Base-by-base conservation (phyloP, 1,140 invertebrate species). In the Sweltsa coloradensis region DNA sequence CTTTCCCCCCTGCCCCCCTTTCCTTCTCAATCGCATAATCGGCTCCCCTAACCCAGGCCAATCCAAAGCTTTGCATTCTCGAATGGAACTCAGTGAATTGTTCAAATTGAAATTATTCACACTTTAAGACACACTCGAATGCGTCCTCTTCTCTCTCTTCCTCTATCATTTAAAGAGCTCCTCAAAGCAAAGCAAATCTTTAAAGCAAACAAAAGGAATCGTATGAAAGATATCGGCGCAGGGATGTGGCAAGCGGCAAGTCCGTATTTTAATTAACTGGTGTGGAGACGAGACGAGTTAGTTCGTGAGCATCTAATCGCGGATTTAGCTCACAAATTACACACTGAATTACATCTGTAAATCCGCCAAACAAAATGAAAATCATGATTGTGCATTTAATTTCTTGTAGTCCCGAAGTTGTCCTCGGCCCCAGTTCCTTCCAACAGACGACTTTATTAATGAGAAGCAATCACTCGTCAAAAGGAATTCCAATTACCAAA, bases 241-340 rank as follows among this genome's bases (percentile, higher is more conserved):
- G 3, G 2, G 4, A 5, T 4, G 16, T 19, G 0, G 37, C 3
- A 23, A n/a, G 11, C 37, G 37, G 37, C 37, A n/a, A 22, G 21
- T 27, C 18, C 26, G 13, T 34, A 45, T 45, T 45, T 45, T 45
- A 45, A 45, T 45, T 45, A 45, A 45, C 43, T 45, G 43, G n/a
- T 22, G 22, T 5, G 36, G n/a, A n/a, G n/a, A n/a, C n/a, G n/a
- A n/a, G n/a, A n/a, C n/a, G n/a, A n/a, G n/a, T n/a, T n/a, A n/a
- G n/a, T n/a, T n/a, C n/a, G n/a, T n/a, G n/a, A n/a, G n/a, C n/a
- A n/a, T n/a, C n/a, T n/a, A n/a, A n/a, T n/a, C n/a, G n/a, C n/a
- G n/a, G n/a, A n/a, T n/a, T n/a, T n/a, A n/a, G n/a, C n/a, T n/a
- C n/a, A n/a, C n/a, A n/a, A n/a, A n/a, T n/a, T n/a, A n/a, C n/a